These are phyloP conservation scores for Ranitomeya variabilis DNA, from an alignment of 2,113 vertebrate species.

Conservation along the genomic window DNA sequence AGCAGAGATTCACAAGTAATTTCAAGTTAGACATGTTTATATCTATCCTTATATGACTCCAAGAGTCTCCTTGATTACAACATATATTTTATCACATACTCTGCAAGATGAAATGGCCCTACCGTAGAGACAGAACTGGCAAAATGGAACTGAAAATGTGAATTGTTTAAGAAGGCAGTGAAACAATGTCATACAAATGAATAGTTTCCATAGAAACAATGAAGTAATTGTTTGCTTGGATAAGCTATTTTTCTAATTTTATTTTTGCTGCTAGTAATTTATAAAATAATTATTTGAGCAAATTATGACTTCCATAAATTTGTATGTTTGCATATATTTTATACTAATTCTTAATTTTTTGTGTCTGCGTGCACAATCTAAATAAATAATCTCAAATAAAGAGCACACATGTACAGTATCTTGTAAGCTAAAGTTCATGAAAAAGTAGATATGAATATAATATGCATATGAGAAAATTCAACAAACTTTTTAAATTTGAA, in stretches of 20 bases:
- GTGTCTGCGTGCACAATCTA: not conserved
- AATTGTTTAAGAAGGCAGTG: not conserved
- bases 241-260: not conserved
- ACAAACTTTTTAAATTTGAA: no score
- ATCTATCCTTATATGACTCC: constrained; percentile 40
- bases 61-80: constrained; percentile 40
- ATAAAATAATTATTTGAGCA: not conserved
- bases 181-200: not conserved
- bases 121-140: not conserved
- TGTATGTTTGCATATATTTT: no score
- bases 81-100: constrained; percentile 25
- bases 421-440: no score
- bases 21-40: constrained; percentile 30
- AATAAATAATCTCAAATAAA: not conserved
- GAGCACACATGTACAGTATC: not conserved
- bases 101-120: not conserved
- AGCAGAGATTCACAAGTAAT: constrained; percentile 41
- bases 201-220: not conserved
- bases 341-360: not conserved
- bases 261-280: not conserved
- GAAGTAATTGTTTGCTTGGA: not conserved
- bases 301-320: not conserved
- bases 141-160: constrained; percentile 7
- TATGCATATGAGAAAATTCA: no score
- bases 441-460: no score